Percentiles rank a stretch among this genome's conserved stretches.
Conservation (phyloP, 2,888 invertebrate genomes). For the Perizoma affinitatum region DNA sequence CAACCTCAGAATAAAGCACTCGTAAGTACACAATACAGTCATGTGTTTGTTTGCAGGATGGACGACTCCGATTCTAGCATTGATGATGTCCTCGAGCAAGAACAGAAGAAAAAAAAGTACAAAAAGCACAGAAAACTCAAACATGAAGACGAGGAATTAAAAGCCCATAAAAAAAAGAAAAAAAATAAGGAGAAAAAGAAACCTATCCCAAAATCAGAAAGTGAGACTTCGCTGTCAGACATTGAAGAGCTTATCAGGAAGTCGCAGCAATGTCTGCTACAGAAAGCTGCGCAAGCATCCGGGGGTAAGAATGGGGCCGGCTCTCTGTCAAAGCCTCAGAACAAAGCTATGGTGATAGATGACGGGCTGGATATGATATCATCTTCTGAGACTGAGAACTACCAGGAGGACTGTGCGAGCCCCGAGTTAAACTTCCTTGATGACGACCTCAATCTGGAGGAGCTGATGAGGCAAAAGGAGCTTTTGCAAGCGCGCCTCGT, state of each 20-base stretch:
- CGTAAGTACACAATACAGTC: constrained; percentile 56
- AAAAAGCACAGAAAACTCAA: constrained; percentile 89
- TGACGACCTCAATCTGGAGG: constrained; percentile 94
- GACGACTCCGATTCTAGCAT: constrained; percentile 28
- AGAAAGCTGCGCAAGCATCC: constrained; percentile 46
- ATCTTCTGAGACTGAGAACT: constrained; percentile 86
- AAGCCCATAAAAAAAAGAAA: constrained; percentile 83
- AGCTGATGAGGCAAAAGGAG: constrained; percentile 95
- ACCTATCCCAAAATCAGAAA: constrained; percentile 64
- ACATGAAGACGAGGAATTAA: constrained; percentile 78
- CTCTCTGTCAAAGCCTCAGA: constrained; percentile 24
- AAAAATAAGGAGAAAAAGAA: constrained; percentile 84
- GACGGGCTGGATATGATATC: constrained; percentile 85
- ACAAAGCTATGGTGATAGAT: constrained; percentile 39
- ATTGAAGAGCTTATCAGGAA: constrained; percentile 70
- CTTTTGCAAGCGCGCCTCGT: constrained; percentile 90
- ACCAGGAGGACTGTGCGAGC: constrained; percentile 86
- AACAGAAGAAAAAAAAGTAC: constrained; percentile 79
- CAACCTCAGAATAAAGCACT: constrained; percentile 29
- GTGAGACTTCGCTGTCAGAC: constrained; percentile 72
- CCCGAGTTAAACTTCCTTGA: constrained; percentile 91
- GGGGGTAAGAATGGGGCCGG: constrained; percentile 62
- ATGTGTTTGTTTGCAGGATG: constrained; percentile 40
- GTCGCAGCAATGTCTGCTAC: constrained; percentile 50
- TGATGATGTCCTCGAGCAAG: constrained; percentile 53